These are phyloP conservation scores for Cheilosia pagana DNA, from an alignment of 2,888 invertebrate genomes.

Conservation along the genomic window DNA sequence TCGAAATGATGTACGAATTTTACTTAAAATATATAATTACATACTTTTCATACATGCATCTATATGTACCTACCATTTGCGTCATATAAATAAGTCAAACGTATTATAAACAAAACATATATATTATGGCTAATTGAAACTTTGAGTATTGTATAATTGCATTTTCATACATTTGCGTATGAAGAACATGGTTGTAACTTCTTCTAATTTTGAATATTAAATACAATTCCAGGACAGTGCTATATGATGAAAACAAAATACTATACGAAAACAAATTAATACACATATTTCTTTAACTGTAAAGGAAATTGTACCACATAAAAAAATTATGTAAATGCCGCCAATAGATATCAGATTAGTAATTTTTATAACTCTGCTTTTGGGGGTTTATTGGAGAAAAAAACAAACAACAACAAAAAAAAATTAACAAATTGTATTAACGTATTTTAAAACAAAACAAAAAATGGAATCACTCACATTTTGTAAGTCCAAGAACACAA, in stretches of 20 bases:
- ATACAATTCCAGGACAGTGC: conserved; percentile 22
- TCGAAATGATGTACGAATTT: conserved; percentile 76
- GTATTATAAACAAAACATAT: not conserved
- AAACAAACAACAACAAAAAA: too few species aligned
- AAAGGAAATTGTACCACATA: not conserved
- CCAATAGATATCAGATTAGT: conserved; percentile 32
- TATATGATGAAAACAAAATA: conserved; percentile 5
- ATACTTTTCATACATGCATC: conserved; percentile 19
- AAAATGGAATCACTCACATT: conserved; percentile 46
- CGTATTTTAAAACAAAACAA: conserved; percentile 24
- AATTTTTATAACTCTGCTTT: conserved; percentile 46
- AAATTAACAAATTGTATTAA: conserved; percentile 3
- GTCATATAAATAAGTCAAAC: conserved; percentile 20
- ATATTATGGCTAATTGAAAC: not conserved
- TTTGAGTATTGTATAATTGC: conserved; percentile 21
- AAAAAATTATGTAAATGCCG: conserved; percentile 14
- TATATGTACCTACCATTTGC: conserved; percentile 42
- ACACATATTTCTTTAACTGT: conserved; percentile 8
- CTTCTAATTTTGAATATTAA: conserved; percentile 15
- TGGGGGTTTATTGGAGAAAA: conserved; percentile 29
- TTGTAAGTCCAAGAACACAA: conserved; percentile 67
- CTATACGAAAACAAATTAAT: conserved; percentile 8
- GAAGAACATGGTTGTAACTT: conserved; percentile 51
- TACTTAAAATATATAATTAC: conserved; percentile 51
- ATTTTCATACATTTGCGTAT: conserved; percentile 46